These are phyloP conservation scores for Lymantria dispar DNA, from an alignment of 2,888 invertebrate species.

Conservation along the genomic window DNA sequence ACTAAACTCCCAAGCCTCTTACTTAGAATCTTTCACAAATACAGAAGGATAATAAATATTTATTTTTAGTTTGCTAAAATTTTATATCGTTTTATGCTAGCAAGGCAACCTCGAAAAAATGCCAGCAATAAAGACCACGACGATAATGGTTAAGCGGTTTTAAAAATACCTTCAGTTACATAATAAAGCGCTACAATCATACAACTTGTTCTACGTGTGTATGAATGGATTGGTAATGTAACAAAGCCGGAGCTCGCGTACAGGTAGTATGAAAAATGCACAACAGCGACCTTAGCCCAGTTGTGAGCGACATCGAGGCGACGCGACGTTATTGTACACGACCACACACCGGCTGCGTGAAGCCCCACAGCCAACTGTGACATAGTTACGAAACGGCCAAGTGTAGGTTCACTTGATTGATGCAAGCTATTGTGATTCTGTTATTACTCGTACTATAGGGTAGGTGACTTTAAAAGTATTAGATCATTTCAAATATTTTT, in stretches of 20 bases:
- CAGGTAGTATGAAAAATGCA: conserved; percentile 61
- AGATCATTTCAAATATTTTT: too few species aligned
- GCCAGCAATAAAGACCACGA: too few species aligned
- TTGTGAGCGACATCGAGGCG: conserved; percentile 44
- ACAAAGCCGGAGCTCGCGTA: conserved; percentile 26
- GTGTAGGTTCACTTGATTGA: conserved; percentile 27
- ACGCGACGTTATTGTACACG: conserved; percentile 17
- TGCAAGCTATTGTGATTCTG: conserved; percentile 20
- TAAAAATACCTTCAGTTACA: conserved; percentile 13
- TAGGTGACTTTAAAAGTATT: too few species aligned
- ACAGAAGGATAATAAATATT: too few species aligned
- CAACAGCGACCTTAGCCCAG: conserved; percentile 70
- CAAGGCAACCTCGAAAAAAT: too few species aligned
- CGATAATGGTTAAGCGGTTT: neutral
- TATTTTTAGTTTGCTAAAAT: too few species aligned
- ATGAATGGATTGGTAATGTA: conserved; percentile 34
- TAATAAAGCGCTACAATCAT: conserved; percentile 22
- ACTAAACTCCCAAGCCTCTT: too few species aligned
- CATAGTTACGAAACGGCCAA: conserved; percentile 30
- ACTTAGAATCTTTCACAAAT: too few species aligned
- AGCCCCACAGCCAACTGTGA: conserved; percentile 28
- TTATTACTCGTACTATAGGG: conserved; percentile 1
- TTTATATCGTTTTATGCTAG: too few species aligned
- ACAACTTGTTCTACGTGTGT: conserved; percentile 25
- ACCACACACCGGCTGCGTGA: conserved; percentile 29